phyloP scores from a whole-genome alignment of 1,140 invertebrate genomes.

The Varroa destructor region DNA sequence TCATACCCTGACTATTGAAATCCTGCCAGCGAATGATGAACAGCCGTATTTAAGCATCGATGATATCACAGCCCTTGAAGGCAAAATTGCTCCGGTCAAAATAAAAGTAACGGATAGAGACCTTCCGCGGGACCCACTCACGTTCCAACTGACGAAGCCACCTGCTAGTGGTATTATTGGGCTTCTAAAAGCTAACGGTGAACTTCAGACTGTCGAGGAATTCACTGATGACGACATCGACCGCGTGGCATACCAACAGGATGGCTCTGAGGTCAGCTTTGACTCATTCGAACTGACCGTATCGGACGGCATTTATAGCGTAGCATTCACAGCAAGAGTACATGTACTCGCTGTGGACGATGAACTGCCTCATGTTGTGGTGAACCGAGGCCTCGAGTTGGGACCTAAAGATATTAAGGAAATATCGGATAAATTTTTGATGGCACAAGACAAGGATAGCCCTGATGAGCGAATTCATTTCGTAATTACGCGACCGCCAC shows the following conservation, averaged over 20 bases:
- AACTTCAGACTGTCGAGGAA: neutral
- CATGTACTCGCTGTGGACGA: conserved; percentile 17
- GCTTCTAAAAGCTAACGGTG: conserved; percentile 11
- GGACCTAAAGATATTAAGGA: neutral
- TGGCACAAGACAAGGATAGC: conserved; percentile 5
- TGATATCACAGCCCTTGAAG: conserved; percentile 5
- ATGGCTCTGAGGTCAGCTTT: conserved; percentile 5
- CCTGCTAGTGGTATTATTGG: neutral
- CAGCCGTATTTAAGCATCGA: conserved; percentile 2
- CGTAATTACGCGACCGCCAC: neutral
- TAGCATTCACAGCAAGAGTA: conserved; percentile 2
- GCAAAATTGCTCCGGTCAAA: conserved; percentile 5
- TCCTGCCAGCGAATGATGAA: conserved; percentile 11
- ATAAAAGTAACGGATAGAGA: conserved; percentile 20
- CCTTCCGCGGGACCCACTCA: conserved; percentile 1
- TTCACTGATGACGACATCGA: conserved; percentile 1
- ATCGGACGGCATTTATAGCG: conserved; percentile 4
- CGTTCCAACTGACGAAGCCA: conserved; percentile 3
- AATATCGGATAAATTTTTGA: neutral
- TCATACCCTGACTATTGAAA: neutral
- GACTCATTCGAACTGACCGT: conserved; percentile 16
- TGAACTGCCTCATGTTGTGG: conserved; percentile 9
- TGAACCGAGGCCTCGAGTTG: neutral
- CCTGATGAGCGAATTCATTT: conserved; percentile 1
- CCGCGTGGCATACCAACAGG: conserved; percentile 8